Conservation (phyloP, 2,113 vertebrate species). For the Ursus arctos region DNA sequence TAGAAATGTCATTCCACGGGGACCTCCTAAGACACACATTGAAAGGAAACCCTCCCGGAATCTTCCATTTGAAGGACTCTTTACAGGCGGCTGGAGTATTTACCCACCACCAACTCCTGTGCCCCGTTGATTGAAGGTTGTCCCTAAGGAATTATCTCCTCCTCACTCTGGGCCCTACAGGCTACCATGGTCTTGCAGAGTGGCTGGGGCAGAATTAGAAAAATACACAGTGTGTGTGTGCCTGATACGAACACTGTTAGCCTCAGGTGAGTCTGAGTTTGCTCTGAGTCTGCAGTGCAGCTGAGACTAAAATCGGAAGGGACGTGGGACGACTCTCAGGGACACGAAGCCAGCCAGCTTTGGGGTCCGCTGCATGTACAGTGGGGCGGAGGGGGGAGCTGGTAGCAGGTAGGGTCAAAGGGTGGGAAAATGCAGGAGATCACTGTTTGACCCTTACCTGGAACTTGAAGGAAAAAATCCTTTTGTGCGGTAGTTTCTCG, state of each 20-base stretch:
- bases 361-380: too few relatives aligned
- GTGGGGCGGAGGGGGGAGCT: background rate
- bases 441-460: background rate
- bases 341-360: rapidly evolving
- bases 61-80: background rate
- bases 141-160: background rate
- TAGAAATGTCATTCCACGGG: background rate
- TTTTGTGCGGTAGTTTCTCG: background rate
- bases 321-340: background rate
- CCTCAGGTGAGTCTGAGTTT: background rate
- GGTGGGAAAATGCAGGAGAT: background rate
- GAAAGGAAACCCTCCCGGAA: background rate
- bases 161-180: background rate
- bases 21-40: background rate
- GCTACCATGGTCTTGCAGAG: background rate
- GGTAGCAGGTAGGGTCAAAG: too few relatives aligned
- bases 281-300: background rate
- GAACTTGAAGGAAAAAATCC: background rate
- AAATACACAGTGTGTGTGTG: background rate
- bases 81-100: background rate
- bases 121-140: background rate
- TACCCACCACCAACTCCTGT: background rate
- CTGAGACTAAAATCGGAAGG: background rate
- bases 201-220: background rate
- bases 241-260: too few relatives aligned